phyloP scores from a whole-genome alignment of 1,140 invertebrate species.

The Asobara japonica region DNA sequence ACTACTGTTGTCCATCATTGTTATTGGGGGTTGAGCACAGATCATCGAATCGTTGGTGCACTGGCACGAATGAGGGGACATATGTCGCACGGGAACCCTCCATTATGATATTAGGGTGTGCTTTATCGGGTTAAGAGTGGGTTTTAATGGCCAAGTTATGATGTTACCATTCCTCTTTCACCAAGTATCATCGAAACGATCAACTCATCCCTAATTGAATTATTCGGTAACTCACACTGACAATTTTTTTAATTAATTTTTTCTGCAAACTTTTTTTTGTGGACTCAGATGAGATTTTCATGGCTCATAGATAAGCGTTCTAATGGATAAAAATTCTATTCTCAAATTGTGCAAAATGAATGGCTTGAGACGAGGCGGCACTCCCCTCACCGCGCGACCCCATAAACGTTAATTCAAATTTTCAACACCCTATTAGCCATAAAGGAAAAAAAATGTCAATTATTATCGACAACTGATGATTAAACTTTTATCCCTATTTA shows the following conservation, averaged over 20 bases:
- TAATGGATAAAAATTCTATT: no score
- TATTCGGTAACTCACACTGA: neutral
- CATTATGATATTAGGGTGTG: conserved; percentile 59
- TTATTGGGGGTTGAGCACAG: conserved; percentile 35
- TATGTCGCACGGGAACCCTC: conserved; percentile 59
- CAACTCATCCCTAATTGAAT: conserved; percentile 5
- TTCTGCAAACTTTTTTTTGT: no score
- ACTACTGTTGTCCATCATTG: conserved; percentile 32
- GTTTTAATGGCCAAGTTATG: conserved; percentile 43
- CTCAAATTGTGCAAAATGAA: no score
- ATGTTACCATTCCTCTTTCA: neutral
- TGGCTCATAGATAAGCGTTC: no score
- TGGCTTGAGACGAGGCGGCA: no score
- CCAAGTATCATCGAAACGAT: neutral
- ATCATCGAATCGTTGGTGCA: conserved; percentile 60
- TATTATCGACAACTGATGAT: neutral
- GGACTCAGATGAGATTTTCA: no score
- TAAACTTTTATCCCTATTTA: conserved; percentile 51
- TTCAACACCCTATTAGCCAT: no score
- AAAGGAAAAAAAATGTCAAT: no score
- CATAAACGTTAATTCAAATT: no score
- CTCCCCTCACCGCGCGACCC: no score
- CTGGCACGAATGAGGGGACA: conserved; percentile 56
- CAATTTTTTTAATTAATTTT: neutral
- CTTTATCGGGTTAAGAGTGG: conserved; percentile 49